Percentiles rank a stretch among this genome's conserved stretches.
Evolutionary conservation across 1,140 invertebrate species (phyloP).

Genomic region (Bombus cullumanus): DNA sequence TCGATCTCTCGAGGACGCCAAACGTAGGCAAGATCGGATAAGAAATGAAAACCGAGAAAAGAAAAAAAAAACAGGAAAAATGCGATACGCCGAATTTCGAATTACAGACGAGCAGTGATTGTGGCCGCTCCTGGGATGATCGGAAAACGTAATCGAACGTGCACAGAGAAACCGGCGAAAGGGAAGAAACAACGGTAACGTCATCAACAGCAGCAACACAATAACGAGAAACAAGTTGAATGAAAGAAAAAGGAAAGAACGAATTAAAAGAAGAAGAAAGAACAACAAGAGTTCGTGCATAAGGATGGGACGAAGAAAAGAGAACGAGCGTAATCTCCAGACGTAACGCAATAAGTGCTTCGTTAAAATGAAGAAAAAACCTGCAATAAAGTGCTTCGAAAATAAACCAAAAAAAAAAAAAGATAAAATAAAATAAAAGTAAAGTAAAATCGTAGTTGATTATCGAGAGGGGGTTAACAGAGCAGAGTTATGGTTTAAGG

Average conservation of each 20-base stretch:
- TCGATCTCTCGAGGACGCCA: background rate
- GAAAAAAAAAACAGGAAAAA: background rate
- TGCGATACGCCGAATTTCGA: slow-evolving; percentile 45
- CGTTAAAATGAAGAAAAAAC: slow-evolving; percentile 66
- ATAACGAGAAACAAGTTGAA: background rate
- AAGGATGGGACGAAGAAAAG: background rate
- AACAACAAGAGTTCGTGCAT: background rate
- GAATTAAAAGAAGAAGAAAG: background rate
- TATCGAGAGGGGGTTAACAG: slow-evolving; percentile 38
- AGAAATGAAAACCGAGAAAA: background rate
- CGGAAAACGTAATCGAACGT: background rate
- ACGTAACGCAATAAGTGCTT: slow-evolving; percentile 72
- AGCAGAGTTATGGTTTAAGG: slow-evolving; percentile 46
- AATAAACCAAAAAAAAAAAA: slow-evolving; percentile 27
- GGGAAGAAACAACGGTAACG: background rate
- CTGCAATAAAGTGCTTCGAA: slow-evolving; percentile 73
- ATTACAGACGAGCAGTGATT: background rate
- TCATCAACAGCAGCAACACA: background rate
- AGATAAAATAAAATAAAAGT: slow-evolving; percentile 39
- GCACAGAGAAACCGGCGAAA: background rate
- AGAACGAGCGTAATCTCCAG: slow-evolving; percentile 30
- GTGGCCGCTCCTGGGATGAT: slow-evolving; percentile 5
- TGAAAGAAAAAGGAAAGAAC: background rate
- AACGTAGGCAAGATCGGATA: background rate
- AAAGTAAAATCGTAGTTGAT: slow-evolving; percentile 63